Evolutionary conservation across 2,888 invertebrate genomes (phyloP).

Genomic region (Scaptomyza polygonia): DNA sequence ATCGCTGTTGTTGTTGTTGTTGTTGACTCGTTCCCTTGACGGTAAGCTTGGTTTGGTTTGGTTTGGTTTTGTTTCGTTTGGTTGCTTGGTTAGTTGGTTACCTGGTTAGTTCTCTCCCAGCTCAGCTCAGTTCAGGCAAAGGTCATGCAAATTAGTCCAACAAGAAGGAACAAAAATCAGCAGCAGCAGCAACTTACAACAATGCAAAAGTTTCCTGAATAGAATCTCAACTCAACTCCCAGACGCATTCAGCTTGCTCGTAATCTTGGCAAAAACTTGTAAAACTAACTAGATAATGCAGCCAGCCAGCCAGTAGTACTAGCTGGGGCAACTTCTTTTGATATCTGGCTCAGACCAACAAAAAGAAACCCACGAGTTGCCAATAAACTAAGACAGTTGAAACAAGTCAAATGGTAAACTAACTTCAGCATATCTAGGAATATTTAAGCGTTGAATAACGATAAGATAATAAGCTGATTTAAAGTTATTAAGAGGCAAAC

Average conservation of each 20-base stretch:
- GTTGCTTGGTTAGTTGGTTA: slow-evolving; percentile 61
- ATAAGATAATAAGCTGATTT: slow-evolving; percentile 22
- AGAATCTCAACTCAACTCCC: slow-evolving; percentile 42
- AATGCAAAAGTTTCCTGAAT: slow-evolving; percentile 67
- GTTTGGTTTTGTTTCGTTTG: slow-evolving; percentile 19
- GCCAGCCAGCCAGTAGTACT: no score
- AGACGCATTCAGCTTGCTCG: slow-evolving; percentile 42
- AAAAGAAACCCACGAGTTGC: slow-evolving; percentile 24
- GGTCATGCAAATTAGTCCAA: slow-evolving; percentile 74
- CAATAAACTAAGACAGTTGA: slow-evolving; percentile 40
- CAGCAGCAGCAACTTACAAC: slow-evolving; percentile 35
- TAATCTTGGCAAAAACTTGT: slow-evolving; percentile 72
- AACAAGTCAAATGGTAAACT: neutral
- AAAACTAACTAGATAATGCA: slow-evolving; percentile 72
- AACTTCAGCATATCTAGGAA: neutral
- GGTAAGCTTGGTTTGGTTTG: slow-evolving; percentile 18
- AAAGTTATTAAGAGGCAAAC: slow-evolving; percentile 2
- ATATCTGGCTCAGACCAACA: slow-evolving; percentile 18
- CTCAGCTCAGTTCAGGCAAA: slow-evolving; percentile 40
- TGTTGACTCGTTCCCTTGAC: slow-evolving; percentile 13
- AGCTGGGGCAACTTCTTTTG: slow-evolving; percentile 32
- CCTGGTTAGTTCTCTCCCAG: slow-evolving; percentile 45
- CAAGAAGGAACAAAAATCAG: slow-evolving; percentile 46
- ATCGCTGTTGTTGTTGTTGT: slow-evolving; percentile 11
- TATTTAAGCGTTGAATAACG: slow-evolving; percentile 7